A percentile compares a stretch with the other conserved stretches of the same genome.
Evolutionary conservation across 2,888 invertebrate genomes (phyloP).

Genomic region (Chaitophorus viminalis): DNA sequence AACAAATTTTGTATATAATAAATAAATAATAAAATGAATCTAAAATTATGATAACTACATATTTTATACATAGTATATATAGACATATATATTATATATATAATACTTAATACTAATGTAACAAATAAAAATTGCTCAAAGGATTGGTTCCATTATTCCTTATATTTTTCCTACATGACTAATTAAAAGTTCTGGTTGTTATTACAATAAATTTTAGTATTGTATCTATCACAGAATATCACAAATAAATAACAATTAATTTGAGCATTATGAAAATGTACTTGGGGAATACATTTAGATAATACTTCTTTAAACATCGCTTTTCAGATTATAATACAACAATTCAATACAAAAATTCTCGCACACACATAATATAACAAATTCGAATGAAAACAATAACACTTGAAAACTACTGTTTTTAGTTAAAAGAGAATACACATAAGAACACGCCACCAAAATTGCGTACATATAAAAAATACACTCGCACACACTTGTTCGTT

Average conservation of each 20-base stretch:
- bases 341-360: neutral
- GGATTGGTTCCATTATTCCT: neutral
- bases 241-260: conserved; percentile 33
- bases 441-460: neutral
- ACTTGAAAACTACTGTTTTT: neutral
- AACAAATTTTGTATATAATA: neutral
- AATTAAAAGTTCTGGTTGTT: neutral
- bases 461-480: neutral
- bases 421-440: neutral
- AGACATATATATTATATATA: too few relatives aligned
- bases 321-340: neutral
- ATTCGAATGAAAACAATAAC: neutral
- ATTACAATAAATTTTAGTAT: neutral
- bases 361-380: neutral
- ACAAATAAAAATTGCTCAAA: neutral
- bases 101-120: neutral
- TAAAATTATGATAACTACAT: neutral
- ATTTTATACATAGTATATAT: neutral
- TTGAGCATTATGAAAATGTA: neutral
- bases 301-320: neutral
- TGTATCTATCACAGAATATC: conserved; percentile 27
- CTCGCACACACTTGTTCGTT: neutral
- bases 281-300: neutral
- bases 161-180: neutral
- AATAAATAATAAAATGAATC: neutral